Evolutionary conservation across 2,888 invertebrate species (phyloP), one percentile per base, ranked within the genome.

Genomic region (Thera obeliscata): DNA sequence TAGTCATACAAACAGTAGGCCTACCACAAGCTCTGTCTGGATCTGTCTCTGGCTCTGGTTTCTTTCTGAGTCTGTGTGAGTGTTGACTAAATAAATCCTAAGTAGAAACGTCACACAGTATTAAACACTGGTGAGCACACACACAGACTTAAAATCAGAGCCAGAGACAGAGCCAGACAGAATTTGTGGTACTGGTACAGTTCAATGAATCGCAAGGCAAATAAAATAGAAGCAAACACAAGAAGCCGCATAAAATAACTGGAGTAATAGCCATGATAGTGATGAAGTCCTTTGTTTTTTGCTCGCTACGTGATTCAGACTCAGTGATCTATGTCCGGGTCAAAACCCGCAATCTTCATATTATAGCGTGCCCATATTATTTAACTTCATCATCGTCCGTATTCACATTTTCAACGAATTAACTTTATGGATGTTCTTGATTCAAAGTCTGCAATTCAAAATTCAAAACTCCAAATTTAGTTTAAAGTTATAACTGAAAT

Each of bases 281-380:
- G 62, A 66, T 62, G 57, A 74, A 72, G 72, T 74, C 72, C 74
- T 74, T 73, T 74, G 77, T 78, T 85, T 83, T 79, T 83, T 82
- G 78, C 77, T 71, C 68, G 76, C 72, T 70, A 80, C 80, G 82
- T 88, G 88, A 86, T 84, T 86, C 83, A 84, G 79, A 75, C 74
- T 78, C 74, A 72, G 77, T 75, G 78, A 84, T 86, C 82, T 84
- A 82, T 82, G 83, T 86, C 84, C 87, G 87, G 87, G 82, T 85
- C 86, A 85, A 84, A 82, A 84, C 87, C 86, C 80, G 82, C 65
- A 69, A 68, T 69, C 50, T 69, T 68, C 61, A 64, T 71, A 64
- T 67, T 73, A 71, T 64, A 74, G 68, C 64, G 69, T 66, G 71
- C 72, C 74, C 69, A 74, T 70, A 64, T 70, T 70, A 73, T 74